Conservation (phyloP, 2,113 vertebrate genomes). For the Synodontis membranacea region DNA sequence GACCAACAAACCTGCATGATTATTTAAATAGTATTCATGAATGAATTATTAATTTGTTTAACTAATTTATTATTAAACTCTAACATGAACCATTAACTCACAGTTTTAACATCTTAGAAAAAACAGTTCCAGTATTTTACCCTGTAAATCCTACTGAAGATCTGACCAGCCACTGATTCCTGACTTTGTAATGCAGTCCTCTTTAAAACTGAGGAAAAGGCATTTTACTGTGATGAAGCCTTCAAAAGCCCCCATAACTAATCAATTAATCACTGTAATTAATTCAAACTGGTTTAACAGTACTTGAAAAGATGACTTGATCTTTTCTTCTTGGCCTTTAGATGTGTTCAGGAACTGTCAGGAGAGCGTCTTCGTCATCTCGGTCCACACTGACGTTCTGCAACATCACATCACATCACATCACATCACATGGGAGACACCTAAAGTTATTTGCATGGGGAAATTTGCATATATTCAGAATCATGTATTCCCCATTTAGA, state of each 20-base stretch:
- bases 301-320: neutral
- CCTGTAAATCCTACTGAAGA: neutral
- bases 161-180: neutral
- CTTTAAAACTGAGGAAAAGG: neutral
- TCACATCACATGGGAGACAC: too few species aligned
- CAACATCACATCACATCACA: slow-evolving; percentile 36
- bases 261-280: neutral
- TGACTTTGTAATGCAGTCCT: neutral
- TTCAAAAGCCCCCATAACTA: neutral
- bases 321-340: slow-evolving; percentile 43
- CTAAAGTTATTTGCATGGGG: neutral
- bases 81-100: neutral
- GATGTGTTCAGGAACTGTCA: slow-evolving; percentile 75
- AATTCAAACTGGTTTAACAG: too few species aligned
- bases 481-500: neutral
- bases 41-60: neutral
- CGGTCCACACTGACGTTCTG: slow-evolving; percentile 81
- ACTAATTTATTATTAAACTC: neutral
- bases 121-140: neutral
- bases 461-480: neutral
- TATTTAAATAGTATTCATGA: neutral
- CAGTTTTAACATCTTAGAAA: neutral
- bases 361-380: slow-evolving; percentile 75
- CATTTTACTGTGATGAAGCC: neutral
- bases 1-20: neutral